These are phyloP conservation scores for Tapirus terrestris DNA, from an alignment of 2,113 vertebrate genomes.

Conservation along the genomic window DNA sequence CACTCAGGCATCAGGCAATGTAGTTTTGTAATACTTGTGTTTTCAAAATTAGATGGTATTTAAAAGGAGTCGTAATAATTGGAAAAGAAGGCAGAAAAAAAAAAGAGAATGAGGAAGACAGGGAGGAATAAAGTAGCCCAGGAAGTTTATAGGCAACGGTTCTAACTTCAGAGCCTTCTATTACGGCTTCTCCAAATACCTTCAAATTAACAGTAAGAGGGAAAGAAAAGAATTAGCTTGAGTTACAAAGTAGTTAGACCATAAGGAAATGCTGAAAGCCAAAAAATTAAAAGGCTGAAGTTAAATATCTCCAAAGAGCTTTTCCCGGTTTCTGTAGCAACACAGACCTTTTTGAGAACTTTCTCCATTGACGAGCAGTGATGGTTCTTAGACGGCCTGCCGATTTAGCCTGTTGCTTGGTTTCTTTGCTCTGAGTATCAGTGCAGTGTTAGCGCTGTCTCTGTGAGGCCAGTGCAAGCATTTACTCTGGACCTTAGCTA, in stretches of 20 bases:
- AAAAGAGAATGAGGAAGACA: neutral
- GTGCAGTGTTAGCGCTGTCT: neutral
- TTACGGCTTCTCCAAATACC: neutral
- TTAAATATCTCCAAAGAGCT: neutral
- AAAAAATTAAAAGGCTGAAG: neutral
- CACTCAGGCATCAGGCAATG: neutral
- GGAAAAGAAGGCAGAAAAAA: neutral
- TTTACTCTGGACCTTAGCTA: neutral
- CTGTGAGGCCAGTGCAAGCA: neutral
- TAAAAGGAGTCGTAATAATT: neutral
- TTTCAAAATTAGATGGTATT: neutral
- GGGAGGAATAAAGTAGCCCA: neutral
- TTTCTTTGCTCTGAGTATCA: neutral
- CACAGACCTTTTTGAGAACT: neutral
- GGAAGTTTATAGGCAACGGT: neutral
- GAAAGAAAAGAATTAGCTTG: neutral
- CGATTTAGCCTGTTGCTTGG: neutral
- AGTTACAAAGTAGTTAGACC: neutral
- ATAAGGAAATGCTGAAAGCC: neutral
- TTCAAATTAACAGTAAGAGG: conserved; percentile 35
- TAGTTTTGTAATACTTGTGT: neutral
- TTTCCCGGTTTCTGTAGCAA: neutral
- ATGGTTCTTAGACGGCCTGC: neutral
- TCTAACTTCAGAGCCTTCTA: neutral
- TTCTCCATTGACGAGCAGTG: neutral